These are phyloP conservation scores for Idris sp. DNA, from an alignment of 1,140 invertebrate species.

Conservation along the genomic window DNA sequence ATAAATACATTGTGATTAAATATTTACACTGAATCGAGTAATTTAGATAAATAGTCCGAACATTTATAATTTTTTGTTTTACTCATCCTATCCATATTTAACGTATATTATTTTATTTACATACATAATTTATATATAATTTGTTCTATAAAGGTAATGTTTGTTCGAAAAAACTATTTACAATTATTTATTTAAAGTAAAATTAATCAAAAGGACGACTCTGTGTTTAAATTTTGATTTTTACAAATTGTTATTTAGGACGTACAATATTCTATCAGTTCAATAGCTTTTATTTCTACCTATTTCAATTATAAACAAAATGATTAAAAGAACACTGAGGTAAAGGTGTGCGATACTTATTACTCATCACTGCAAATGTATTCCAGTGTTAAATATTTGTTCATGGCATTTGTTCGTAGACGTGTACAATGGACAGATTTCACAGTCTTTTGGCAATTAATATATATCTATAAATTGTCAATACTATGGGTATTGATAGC, in stretches of 20 bases:
- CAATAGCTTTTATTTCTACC: not conserved
- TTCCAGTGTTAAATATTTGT: slow-evolving; percentile 31
- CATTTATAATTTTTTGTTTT: too few species aligned
- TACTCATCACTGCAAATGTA: not conserved
- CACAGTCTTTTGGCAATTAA: slow-evolving; percentile 69
- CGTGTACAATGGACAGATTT: slow-evolving; percentile 71
- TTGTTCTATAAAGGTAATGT: slow-evolving; percentile 1
- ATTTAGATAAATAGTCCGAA: too few species aligned
- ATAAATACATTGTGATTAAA: too few species aligned
- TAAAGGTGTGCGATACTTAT: slow-evolving; percentile 12
- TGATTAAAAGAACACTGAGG: slow-evolving; percentile 12
- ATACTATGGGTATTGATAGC: slow-evolving; percentile 15
- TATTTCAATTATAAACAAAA: slow-evolving; percentile 4
- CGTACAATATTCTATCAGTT: slow-evolving; percentile 28
- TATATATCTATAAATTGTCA: slow-evolving; percentile 33
- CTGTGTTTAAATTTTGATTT: slow-evolving; percentile 8
- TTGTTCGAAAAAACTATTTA: slow-evolving; percentile 5
- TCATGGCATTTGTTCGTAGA: slow-evolving; percentile 8
- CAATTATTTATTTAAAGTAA: not conserved
- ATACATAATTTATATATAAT: slow-evolving; percentile 20
- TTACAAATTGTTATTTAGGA: slow-evolving; percentile 9
- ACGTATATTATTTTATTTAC: slow-evolving; percentile 35
- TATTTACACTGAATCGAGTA: too few species aligned
- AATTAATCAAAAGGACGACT: slow-evolving; percentile 12
- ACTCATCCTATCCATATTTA: too few species aligned